Percentiles rank a stretch among this genome's conserved stretches.
These are phyloP conservation scores for Choreutis nemorana DNA, from an alignment of 2,888 invertebrate species.

Conservation along the genomic window DNA sequence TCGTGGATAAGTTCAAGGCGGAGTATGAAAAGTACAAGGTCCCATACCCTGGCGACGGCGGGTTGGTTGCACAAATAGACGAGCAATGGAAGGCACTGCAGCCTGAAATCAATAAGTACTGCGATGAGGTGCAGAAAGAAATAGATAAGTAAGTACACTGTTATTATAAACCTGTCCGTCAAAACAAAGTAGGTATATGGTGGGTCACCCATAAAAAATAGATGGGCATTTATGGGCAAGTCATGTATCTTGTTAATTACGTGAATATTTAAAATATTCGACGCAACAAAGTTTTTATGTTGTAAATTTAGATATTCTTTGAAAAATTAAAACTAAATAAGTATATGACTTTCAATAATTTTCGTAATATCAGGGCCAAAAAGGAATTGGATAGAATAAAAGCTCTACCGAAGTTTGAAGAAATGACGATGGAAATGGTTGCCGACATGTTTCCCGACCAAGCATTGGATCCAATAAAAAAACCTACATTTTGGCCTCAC, in stretches of 20 bases:
- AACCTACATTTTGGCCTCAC: constrained; percentile 50
- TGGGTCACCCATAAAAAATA: no score
- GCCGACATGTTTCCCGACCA: constrained; percentile 27
- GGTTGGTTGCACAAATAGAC: constrained; percentile 27
- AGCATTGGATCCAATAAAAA: constrained; percentile 33
- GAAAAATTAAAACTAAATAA: no score
- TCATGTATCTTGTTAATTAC: no score
- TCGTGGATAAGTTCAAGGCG: constrained; percentile 38
- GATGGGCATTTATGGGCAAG: no score
- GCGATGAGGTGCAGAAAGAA: constrained; percentile 23
- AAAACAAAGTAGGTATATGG: no score
- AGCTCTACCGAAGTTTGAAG: constrained; percentile 36
- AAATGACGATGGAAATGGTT: constrained; percentile 44
- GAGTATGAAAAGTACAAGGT: constrained; percentile 28
- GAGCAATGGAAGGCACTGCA: constrained; percentile 37
- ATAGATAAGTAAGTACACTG: constrained; percentile 28
- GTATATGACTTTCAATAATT: background rate
- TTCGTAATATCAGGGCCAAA: constrained; percentile 22
- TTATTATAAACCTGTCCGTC: no score
- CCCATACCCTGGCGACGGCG: constrained; percentile 40
- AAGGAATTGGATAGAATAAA: constrained; percentile 30
- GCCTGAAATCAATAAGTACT: constrained; percentile 28
- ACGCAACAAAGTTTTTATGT: no score
- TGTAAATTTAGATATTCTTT: no score
- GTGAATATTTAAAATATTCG: no score